Percentiles rank a stretch among this genome's conserved stretches.
phyloP scores from a whole-genome alignment of 2,797 vertebrate species.

The Nasua narica region DNA sequence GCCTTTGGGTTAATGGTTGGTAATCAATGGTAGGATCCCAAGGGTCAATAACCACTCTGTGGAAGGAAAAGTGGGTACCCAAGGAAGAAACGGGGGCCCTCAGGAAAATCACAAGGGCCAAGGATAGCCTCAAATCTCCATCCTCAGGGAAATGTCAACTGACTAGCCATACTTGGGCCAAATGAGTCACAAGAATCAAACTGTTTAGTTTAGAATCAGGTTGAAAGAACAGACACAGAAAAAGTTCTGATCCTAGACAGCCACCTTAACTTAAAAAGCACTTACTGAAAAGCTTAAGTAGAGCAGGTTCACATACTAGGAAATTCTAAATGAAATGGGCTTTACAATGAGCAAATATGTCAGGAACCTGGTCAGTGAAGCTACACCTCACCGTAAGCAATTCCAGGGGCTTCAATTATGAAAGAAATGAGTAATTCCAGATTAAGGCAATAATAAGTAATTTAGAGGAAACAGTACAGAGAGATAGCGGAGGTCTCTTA shows the following conservation, averaged over 20 bases:
- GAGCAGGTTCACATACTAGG: neutral
- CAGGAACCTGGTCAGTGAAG: neutral
- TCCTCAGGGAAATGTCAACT: neutral
- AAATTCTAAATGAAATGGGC: constrained; percentile 21
- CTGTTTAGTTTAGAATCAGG: neutral
- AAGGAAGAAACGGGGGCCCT: neutral
- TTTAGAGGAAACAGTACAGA: neutral
- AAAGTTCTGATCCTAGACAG: neutral
- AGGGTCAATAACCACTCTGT: neutral
- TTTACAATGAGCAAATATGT: neutral
- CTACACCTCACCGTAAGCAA: neutral
- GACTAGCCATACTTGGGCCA: neutral
- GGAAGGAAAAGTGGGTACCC: constrained; percentile 21
- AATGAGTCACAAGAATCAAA: neutral
- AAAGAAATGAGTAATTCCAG: neutral
- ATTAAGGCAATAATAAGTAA: neutral
- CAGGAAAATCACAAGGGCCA: neutral
- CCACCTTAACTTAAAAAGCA: constrained; percentile 19
- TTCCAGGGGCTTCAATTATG: neutral
- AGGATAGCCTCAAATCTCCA: neutral
- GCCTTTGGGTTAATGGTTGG: constrained; percentile 57
- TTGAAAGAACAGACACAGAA: neutral
- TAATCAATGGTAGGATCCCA: constrained; percentile 28
- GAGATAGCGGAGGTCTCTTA: neutral
- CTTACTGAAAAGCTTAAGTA: neutral